Percentiles rank a stretch among this genome's conserved stretches.
Conservation (phyloP, 2,888 invertebrate species). For the Epinotia bilunana region DNA sequence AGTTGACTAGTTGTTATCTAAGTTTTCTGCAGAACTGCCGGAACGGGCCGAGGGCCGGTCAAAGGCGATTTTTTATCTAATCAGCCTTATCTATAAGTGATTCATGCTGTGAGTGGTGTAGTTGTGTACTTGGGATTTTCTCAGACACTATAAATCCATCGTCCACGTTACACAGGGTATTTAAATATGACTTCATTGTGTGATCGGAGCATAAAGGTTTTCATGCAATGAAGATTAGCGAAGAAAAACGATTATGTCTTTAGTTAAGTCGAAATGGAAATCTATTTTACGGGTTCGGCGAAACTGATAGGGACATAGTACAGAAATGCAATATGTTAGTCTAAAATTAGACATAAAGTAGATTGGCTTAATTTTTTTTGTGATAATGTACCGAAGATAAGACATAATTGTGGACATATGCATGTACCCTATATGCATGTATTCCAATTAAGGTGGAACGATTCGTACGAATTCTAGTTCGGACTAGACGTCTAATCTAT, state of each 20-base stretch:
- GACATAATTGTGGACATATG: too few relatives aligned
- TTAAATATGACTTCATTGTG: slow-evolving; percentile 11
- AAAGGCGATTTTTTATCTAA: slow-evolving; percentile 29
- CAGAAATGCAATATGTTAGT: too few relatives aligned
- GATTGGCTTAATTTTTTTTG: too few relatives aligned
- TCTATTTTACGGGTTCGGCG: too few relatives aligned
- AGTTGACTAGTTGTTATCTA: background rate
- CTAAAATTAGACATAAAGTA: too few relatives aligned
- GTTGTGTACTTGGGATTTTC: slow-evolving; percentile 18
- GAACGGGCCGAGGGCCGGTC: background rate
- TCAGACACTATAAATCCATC: slow-evolving; percentile 12
- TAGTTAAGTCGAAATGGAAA: too few relatives aligned
- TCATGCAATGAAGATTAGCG: background rate
- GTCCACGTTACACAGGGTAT: background rate
- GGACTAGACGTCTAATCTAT: too few relatives aligned
- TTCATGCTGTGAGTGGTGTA: slow-evolving; percentile 17
- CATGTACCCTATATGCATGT: too few relatives aligned
- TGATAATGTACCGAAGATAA: too few relatives aligned
- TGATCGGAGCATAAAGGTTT: background rate
- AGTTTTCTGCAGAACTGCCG: background rate
- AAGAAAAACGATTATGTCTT: background rate
- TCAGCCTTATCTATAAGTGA: slow-evolving; percentile 36
- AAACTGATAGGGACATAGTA: too few relatives aligned
- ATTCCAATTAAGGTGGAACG: too few relatives aligned
- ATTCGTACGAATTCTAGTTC: too few relatives aligned